Evolutionary conservation across 2,888 invertebrate genomes (phyloP), one percentile per base, ranked within the genome.

Genomic region (Elegia similella): DNA sequence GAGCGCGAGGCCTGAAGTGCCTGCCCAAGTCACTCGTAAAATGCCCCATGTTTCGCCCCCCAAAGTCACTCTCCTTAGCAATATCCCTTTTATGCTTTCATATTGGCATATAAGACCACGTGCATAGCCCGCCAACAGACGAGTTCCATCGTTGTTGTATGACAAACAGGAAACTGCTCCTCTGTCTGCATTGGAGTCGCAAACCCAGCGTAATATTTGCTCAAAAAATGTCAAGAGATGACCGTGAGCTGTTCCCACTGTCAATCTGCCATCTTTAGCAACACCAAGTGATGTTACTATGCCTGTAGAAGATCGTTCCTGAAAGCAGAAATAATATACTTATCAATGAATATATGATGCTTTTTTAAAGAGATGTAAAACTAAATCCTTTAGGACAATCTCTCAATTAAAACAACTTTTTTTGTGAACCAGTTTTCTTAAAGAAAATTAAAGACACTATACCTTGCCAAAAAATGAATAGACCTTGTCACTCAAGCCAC

Each of bases 171-270:
- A 95, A 10, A 97, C 95, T 0, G 96, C 96, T 17, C 96, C 96
- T 76, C 95, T 94, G 70, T 95, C 94, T 52, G 92, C 88, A 46
- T 95, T 93, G 50, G 92, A 88, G 67, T 93, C 90, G 72, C 95
- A 95, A 64, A 97, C 98, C 97, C 98, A 98, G 76, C 97, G 95
- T 64, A 98, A 86, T 8, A 96, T 96, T 86, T 98, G 98, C 44
- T 96, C 95, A 69, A 78, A 80, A 65, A 91, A 91, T 56, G 97
- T 95, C 30, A 99, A 90, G 56, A 98, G 93, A 67, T 97, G 95
- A 0, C 99, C 98, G 84, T 98, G 98, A 29, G 98, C 97, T 32
- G 98, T 99, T 42, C 99, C 99, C 32, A 98, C 94, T n/a, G 96
- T 96, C 62, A 98, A 93, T 83, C 95, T 94, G 56, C 95, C 95